These are phyloP conservation scores for Papilio helenus DNA, from an alignment of 1,140 invertebrate genomes.

Conservation along the genomic window DNA sequence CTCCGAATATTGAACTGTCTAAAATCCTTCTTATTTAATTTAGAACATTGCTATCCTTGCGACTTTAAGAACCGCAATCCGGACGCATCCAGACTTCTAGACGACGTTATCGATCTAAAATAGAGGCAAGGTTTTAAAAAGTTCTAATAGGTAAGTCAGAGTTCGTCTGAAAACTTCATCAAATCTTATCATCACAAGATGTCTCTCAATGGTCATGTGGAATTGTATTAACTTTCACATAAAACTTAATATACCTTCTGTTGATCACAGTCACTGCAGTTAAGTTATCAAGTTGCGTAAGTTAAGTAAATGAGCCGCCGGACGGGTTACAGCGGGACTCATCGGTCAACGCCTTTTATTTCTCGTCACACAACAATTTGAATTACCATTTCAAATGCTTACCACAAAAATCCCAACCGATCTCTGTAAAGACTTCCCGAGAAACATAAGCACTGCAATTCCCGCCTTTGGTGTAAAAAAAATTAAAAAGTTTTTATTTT, in stretches of 20 bases:
- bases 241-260: too few species aligned
- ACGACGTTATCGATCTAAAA: neutral
- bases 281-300: conserved; percentile 24
- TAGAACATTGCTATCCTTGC: neutral
- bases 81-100: neutral
- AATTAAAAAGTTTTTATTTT: neutral
- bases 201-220: too few species aligned
- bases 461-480: conserved; percentile 14
- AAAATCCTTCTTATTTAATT: too few species aligned
- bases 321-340: conserved; percentile 36
- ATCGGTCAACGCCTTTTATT: conserved; percentile 56
- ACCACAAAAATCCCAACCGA: conserved; percentile 33
- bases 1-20: too few species aligned
- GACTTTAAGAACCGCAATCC: neutral
- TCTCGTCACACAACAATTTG: conserved; percentile 48
- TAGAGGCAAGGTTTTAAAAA: neutral
- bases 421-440: neutral
- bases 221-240: too few species aligned
- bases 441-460: conserved; percentile 23
- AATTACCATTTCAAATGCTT: conserved; percentile 25
- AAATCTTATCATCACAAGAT: too few species aligned
- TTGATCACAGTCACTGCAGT: neutral
- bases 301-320: conserved; percentile 26
- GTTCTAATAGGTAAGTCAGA: too few species aligned
- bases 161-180: too few species aligned